Evolutionary conservation across 2,888 invertebrate species (phyloP), one percentile per base, ranked within the genome.

Genomic region (Corbicula japonica): DNA sequence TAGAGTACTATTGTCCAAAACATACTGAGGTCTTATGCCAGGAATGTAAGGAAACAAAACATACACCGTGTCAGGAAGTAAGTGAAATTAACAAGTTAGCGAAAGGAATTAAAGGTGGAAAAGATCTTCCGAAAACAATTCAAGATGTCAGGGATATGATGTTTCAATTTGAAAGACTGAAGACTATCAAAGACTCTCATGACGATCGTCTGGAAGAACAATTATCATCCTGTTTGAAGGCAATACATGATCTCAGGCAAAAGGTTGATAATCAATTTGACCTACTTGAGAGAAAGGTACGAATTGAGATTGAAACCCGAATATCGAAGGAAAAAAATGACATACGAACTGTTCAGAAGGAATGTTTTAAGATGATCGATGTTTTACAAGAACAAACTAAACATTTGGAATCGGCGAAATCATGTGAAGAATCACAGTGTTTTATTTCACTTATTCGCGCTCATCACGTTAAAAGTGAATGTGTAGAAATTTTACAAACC

Each of bases 1-100:
- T 62, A 12, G 79, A 79, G 26, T 75, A 48, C 30, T 79, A 71
- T 28, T 79, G 79, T 38, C 69, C 70, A 15, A 48, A 69, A 6
- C 79, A 79, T 38, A 23, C 23, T 4, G 66, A 63, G 3, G 69
- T 62, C 3, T 74, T 79, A 34, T 79, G 79, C 38, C n/a, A 34
- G 1, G 46, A 73, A 12, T 79, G 79, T 30, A 79, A 63, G 28
- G 75, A 79, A 15, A 35, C n/a, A 6, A 34, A 48, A 34, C 79
- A 79, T 35, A 34, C 46, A 5, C 54, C 56, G 3, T 79, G 79
- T 50, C 60, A 48, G 30, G 63, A 71, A 18, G 66, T 79, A 0
- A 66, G 15, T 30, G 38, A 56, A 5, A 54, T 74, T 1, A 50
- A 60, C 26, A 54, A 48, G 8, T 48, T 69, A 18, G 70, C 75